Conservation (phyloP, 2,113 vertebrate species). For the Megalops atlanticus region DNA sequence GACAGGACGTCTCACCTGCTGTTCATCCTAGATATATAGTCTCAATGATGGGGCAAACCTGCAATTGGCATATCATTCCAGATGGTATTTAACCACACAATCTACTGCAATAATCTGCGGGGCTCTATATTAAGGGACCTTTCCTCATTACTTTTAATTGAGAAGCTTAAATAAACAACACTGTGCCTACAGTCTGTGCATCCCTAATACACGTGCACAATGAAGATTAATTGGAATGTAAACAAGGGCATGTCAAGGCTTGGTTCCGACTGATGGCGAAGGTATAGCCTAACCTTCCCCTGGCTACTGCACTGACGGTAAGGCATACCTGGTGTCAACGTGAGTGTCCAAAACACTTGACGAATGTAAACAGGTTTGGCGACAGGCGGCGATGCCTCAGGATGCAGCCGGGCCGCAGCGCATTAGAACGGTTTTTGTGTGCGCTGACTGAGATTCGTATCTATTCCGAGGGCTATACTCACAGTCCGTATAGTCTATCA, state of each 20-base stretch:
- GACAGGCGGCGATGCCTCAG: conserved; percentile 77
- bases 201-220: conserved; percentile 51
- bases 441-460: conserved; percentile 68
- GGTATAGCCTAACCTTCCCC: conserved; percentile 57
- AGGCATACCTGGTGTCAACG: conserved; percentile 74
- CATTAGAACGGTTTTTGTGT: neutral
- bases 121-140: too few relatives aligned
- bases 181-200: conserved; percentile 20
- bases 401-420: conserved; percentile 53
- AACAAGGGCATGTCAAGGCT: conserved; percentile 58
- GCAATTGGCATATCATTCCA: too few relatives aligned
- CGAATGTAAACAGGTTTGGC: conserved; percentile 76
- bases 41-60: too few relatives aligned
- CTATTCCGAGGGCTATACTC: conserved; percentile 63
- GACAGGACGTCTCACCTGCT: too few relatives aligned
- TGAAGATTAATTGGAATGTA: conserved; percentile 72
- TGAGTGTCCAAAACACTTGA: conserved; percentile 69
- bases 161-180: conserved; percentile 38
- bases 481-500: conserved; percentile 52
- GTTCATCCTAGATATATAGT: too few relatives aligned
- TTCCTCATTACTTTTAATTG: neutral
- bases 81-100: too few relatives aligned
- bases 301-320: conserved; percentile 66
- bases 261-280: conserved; percentile 64
- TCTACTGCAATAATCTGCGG: too few relatives aligned